phyloP scores from a whole-genome alignment of 2,888 invertebrate species.

The Leptinotarsa haldemani region DNA sequence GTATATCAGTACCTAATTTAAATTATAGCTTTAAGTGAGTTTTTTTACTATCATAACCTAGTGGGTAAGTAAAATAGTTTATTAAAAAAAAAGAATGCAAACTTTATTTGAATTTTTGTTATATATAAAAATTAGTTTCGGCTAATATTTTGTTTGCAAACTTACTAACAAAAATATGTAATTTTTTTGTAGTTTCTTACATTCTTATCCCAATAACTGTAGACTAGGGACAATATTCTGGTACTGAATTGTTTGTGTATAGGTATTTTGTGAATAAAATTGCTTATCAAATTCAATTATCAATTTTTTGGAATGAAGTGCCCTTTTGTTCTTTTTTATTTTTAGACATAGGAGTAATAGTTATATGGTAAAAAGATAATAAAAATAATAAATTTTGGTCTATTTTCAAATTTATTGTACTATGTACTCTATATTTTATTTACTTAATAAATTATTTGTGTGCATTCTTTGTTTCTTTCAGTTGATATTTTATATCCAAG shows the following conservation, averaged over 20 bases:
- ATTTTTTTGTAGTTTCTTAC: conserved; percentile 39
- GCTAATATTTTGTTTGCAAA: conserved; percentile 28
- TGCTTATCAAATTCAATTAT: conserved; percentile 28
- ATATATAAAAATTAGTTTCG: conserved; percentile 29
- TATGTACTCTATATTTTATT: conserved; percentile 60
- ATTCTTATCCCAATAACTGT: conserved; percentile 29
- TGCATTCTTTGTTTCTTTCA: conserved; percentile 41
- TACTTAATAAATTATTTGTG: conserved; percentile 62
- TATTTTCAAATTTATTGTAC: conserved; percentile 60
- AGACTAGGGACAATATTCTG: conserved; percentile 28
- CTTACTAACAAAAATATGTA: conserved; percentile 24
- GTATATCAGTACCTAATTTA: conserved; percentile 53
- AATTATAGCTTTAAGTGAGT: conserved; percentile 44
- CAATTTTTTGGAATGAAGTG: conserved; percentile 53
- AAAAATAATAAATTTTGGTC: conserved; percentile 54
- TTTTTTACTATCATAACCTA: conserved; percentile 43
- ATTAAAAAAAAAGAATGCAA: conserved; percentile 34
- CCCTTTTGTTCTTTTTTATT: conserved; percentile 53
- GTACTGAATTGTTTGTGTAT: conserved; percentile 33
- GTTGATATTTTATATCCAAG: not conserved
- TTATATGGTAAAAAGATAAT: conserved; percentile 52
- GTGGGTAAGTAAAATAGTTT: conserved; percentile 44
- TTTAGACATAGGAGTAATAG: conserved; percentile 55
- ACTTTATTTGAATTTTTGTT: conserved; percentile 35
- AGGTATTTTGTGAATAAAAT: conserved; percentile 42